Evolutionary conservation across 2,888 invertebrate genomes (phyloP).

Genomic region (Venustoraphidia nigricollis): DNA sequence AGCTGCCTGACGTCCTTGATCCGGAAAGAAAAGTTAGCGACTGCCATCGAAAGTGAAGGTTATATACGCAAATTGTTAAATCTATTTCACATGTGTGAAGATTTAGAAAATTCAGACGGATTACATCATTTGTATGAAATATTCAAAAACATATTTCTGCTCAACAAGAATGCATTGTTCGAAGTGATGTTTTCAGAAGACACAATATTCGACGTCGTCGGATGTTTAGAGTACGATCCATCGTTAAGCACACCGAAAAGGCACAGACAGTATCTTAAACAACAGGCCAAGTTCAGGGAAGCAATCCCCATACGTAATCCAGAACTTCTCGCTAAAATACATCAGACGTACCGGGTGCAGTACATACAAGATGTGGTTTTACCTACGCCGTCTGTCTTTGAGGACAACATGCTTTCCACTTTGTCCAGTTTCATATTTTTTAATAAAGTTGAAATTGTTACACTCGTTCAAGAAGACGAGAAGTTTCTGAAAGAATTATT

Average conservation of each 20-base stretch:
- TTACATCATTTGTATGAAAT: constrained; percentile 94
- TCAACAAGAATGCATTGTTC: constrained; percentile 93
- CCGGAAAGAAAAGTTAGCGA: constrained; percentile 86
- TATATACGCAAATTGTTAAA: constrained; percentile 91
- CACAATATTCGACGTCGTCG: constrained; percentile 93
- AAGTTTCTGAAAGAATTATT: constrained; percentile 92
- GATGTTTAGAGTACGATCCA: constrained; percentile 97
- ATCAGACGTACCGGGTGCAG: constrained; percentile 98
- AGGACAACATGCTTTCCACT: constrained; percentile 96
- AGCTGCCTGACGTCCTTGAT: constrained; percentile 79
- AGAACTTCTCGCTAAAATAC: constrained; percentile 93
- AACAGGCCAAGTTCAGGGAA: constrained; percentile 82
- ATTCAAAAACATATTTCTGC: constrained; percentile 94
- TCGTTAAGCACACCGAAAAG: constrained; percentile 69
- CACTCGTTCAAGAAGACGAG: constrained; percentile 94
- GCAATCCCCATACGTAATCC: constrained; percentile 90
- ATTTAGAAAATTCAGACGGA: constrained; percentile 86
- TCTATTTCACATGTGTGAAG: constrained; percentile 94
- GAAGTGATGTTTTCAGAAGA: constrained; percentile 97
- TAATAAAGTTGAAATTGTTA: constrained; percentile 99
- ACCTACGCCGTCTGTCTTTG: constrained; percentile 97
- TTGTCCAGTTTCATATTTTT: constrained; percentile 98
- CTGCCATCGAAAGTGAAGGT: constrained; percentile 83
- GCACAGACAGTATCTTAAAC: constrained; percentile 91
- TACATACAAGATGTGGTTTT: constrained; percentile 98